phyloP scores from a whole-genome alignment of 2,888 invertebrate species.

The Resseliella maxima region DNA sequence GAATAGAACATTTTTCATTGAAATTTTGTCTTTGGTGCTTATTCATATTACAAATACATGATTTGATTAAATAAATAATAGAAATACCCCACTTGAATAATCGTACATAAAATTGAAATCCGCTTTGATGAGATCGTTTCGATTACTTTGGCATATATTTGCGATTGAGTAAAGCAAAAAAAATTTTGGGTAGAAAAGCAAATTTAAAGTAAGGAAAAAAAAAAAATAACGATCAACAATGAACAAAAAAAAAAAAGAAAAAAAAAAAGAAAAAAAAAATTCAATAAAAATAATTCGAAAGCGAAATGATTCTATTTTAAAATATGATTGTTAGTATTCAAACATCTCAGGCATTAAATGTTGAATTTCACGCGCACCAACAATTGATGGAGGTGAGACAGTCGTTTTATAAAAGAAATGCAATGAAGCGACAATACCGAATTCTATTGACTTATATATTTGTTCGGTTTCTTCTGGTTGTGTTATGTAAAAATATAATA shows the following conservation, averaged over 20 bases:
- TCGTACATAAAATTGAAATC: neutral
- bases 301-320: neutral
- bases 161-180: neutral
- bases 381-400: neutral
- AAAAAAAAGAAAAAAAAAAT: neutral
- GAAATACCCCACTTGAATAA: neutral
- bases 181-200: too few species aligned
- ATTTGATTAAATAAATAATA: neutral
- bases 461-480: neutral
- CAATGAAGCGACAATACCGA: slow-evolving; percentile 1
- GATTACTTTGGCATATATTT: neutral
- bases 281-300: neutral
- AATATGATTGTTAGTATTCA: neutral
- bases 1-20: neutral
- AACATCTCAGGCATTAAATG: neutral
- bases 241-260: neutral
- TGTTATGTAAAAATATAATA: neutral
- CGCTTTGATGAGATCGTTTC: neutral
- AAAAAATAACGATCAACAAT: too few species aligned
- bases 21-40: neutral
- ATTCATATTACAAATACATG: neutral
- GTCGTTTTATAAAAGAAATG: neutral
- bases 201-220: neutral
- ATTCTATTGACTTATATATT: slow-evolving; percentile 5
- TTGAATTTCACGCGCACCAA: slow-evolving; percentile 4